These are phyloP conservation scores for human DNA, from an alignment of 2,113 vertebrate species.

Conservation along the genomic window DNA sequence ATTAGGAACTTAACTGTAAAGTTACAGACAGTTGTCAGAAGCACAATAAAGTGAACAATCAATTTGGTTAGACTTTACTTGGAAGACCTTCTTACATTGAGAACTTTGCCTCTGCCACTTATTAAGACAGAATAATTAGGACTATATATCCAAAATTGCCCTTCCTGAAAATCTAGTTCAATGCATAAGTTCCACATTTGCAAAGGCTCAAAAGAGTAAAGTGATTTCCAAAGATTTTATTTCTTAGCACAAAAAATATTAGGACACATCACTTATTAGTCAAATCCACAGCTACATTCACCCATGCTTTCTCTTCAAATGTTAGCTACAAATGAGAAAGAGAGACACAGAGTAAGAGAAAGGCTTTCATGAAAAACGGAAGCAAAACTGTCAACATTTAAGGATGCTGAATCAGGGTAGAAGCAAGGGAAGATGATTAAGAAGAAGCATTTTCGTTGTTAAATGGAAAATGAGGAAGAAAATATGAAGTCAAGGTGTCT, in stretches of 20 bases:
- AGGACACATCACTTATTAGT: not conserved
- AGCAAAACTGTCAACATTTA: not conserved
- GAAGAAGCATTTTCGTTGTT: not conserved
- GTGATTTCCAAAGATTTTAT: not conserved
- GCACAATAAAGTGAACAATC: not conserved
- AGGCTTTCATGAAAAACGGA: not conserved
- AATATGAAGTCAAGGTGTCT: not conserved
- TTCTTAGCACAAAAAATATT: not conserved
- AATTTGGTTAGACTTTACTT: not conserved
- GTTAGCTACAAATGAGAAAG: not conserved
- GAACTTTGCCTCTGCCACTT: not conserved
- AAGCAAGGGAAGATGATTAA: not conserved
- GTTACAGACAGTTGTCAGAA: not conserved
- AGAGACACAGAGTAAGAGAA: not conserved
- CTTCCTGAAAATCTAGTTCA: not conserved
- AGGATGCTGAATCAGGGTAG: not conserved
- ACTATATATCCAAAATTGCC: not conserved
- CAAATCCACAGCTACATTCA: not conserved
- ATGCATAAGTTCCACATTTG: not conserved
- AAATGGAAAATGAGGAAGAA: not conserved
- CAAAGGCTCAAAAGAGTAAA: not conserved
- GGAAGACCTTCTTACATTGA: not conserved
- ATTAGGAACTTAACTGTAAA: slow-evolving; percentile 3
- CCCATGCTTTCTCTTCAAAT: not conserved
- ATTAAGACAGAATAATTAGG: not conserved